Percentiles rank a stretch among this genome's conserved stretches.
These are phyloP conservation scores for Eolophus roseicapilla DNA, from an alignment of 2,113 vertebrate genomes.

Conservation along the genomic window DNA sequence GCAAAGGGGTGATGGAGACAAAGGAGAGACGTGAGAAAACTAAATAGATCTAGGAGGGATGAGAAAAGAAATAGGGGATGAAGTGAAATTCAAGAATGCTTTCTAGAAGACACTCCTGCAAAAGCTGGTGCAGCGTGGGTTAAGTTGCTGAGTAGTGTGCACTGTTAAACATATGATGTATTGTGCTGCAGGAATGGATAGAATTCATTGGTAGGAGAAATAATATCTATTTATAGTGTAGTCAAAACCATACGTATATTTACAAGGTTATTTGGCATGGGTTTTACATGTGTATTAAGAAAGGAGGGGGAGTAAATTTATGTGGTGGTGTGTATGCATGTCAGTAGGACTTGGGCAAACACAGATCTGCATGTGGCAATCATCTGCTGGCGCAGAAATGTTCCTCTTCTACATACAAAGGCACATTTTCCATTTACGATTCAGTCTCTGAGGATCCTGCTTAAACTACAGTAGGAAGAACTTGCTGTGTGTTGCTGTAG, in stretches of 20 bases:
- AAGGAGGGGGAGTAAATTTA: background rate
- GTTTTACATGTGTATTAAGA: constrained; percentile 10
- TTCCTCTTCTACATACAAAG: background rate
- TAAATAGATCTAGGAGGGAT: background rate
- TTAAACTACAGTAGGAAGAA: constrained; percentile 29
- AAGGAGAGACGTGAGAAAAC: background rate
- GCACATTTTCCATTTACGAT: background rate
- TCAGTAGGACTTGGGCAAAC: background rate
- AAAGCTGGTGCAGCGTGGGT: background rate
- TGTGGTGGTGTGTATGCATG: background rate
- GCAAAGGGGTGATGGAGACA: background rate
- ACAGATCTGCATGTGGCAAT: background rate
- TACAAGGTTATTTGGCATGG: background rate
- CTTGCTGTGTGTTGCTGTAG: background rate
- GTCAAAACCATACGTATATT: background rate
- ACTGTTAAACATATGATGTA: background rate
- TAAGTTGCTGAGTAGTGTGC: background rate
- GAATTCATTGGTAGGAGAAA: background rate
- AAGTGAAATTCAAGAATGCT: background rate
- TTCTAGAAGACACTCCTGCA: background rate
- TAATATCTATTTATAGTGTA: background rate
- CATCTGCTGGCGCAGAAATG: background rate
- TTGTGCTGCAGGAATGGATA: background rate
- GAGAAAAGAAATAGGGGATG: background rate
- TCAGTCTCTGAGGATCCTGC: background rate